Percentiles rank a stretch among this genome's conserved stretches.
Conservation (phyloP, 2,888 invertebrate genomes). For the Odontocerum albicorne region DNA sequence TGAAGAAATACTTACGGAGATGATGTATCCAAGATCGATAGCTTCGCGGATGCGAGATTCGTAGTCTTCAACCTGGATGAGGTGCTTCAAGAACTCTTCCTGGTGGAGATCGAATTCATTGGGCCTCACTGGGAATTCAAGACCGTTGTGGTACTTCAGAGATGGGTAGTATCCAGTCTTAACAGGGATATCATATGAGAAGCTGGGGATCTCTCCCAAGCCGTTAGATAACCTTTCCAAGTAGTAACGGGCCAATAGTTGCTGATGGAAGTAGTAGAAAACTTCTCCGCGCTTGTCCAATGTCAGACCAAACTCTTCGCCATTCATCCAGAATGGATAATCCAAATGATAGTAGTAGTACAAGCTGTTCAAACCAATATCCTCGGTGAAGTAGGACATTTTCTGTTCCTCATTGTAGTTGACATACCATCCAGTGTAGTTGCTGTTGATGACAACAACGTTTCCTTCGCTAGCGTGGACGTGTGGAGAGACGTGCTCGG, state of each 20-base stretch:
- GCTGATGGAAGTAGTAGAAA: slow-evolving; percentile 53
- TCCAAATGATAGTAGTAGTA: slow-evolving; percentile 58
- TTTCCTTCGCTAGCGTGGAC: slow-evolving; percentile 49
- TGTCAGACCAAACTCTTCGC: slow-evolving; percentile 43
- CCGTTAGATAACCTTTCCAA: slow-evolving; percentile 65
- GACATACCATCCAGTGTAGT: slow-evolving; percentile 65
- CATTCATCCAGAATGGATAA: slow-evolving; percentile 59
- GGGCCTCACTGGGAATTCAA: slow-evolving; percentile 57
- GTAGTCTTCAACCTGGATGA: slow-evolving; percentile 40
- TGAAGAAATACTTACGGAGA: slow-evolving; percentile 39
- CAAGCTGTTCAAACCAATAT: slow-evolving; percentile 62
- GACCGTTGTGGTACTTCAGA: slow-evolving; percentile 58
- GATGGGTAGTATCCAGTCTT: slow-evolving; percentile 62
- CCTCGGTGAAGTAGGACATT: slow-evolving; percentile 66
- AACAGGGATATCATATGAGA: slow-evolving; percentile 58
- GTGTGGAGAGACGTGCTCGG: slow-evolving; percentile 43
- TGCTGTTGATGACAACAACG: slow-evolving; percentile 63
- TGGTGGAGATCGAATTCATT: slow-evolving; percentile 43
- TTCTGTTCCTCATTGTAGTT: slow-evolving; percentile 49
- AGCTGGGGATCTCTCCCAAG: slow-evolving; percentile 57
- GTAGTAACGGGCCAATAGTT: slow-evolving; percentile 56
- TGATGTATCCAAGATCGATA: slow-evolving; percentile 52
- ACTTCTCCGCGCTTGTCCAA: slow-evolving; percentile 49
- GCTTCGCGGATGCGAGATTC: slow-evolving; percentile 53
- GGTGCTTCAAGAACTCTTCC: slow-evolving; percentile 40